Base-by-base conservation (phyloP, 2,113 vertebrate species). In the Tragelaphus buxtoni region DNA sequence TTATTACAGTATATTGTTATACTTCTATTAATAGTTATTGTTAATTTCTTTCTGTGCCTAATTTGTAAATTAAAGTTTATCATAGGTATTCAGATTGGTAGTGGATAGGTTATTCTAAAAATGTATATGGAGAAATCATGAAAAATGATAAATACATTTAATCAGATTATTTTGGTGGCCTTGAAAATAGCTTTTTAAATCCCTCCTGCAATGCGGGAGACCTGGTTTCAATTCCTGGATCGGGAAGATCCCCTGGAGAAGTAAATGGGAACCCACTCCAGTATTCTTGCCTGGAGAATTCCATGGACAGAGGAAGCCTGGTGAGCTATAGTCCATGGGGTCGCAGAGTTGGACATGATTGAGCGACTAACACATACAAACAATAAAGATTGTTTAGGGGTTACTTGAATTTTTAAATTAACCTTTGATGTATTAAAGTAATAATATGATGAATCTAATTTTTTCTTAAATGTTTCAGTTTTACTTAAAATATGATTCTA, bases 321-420 rank as follows among this genome's bases (percentile, higher is more conserved):
- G 61, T 4, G 30, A 17, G 14, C 61, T 17, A 2, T 7, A 8
- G 30, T 17, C 30, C 14, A 63, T 17, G 30, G 30, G 30, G 30
- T 63, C 0, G 14, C 30, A 17, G 30, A 63, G 14, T 17, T 32
- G 60, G 14, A 63, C 30, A 63, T 1, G 28, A 32, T 30, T 63
- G 60, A 32, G 60, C 0, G 2, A 63, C 60, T 63, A 63, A 63
- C 60, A 63, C 60, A 63, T 63, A 8, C 3, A 8, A 8, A 32
- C 5, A 53, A 32, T 53, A 35, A 85, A 53, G 20, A 87, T 69
- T 53, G 61, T 72, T 88, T 80, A 86, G 32, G 9, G 30, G 28
- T 93, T 95, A 87, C 9, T 4, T 82, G 30, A 8, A 69, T 58
- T 93, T 95, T 93, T 74, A 96, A 91, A 90, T 84, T 84, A 84